These are phyloP conservation scores for Pempheris klunzingeri DNA, from an alignment of 2,797 vertebrate species.

Conservation along the genomic window DNA sequence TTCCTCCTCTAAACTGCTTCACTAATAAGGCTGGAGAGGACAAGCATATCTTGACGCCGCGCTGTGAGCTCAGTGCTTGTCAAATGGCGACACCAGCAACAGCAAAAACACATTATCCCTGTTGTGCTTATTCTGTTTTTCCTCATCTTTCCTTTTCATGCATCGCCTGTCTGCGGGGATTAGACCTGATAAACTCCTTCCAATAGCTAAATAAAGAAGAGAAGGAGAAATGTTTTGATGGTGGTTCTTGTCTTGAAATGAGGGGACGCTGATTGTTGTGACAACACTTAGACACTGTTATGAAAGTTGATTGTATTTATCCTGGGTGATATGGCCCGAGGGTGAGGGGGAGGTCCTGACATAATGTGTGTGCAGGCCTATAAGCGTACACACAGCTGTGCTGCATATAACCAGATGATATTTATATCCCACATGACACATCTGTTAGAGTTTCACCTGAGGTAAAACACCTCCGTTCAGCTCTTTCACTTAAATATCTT, in stretches of 20 bases:
- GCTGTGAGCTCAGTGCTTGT: constrained; percentile 56
- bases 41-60: constrained; percentile 57
- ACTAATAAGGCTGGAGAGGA: constrained; percentile 59
- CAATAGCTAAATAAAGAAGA: constrained; percentile 2
- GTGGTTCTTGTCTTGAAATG: constrained; percentile 24
- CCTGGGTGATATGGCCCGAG: constrained; percentile 9
- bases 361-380: constrained; percentile 9
- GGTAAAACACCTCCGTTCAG: background rate
- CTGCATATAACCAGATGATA: background rate
- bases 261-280: constrained; percentile 33
- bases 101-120: constrained; percentile 74
- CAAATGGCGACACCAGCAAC: constrained; percentile 61
- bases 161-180: constrained; percentile 51
- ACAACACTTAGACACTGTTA: constrained; percentile 30
- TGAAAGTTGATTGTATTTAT: constrained; percentile 46
- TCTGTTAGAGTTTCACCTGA: constrained; percentile 13
- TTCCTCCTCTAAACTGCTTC: constrained; percentile 59
- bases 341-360: constrained; percentile 9
- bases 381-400: constrained; percentile 7
- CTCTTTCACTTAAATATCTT: background rate
- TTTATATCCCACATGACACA: constrained; percentile 32
- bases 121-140: constrained; percentile 45
- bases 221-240: constrained; percentile 38
- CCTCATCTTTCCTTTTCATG: constrained; percentile 45
- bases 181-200: constrained; percentile 30